These are phyloP conservation scores for Drosophila bifasciata DNA, from an alignment of 1,140 invertebrate genomes.

Conservation along the genomic window DNA sequence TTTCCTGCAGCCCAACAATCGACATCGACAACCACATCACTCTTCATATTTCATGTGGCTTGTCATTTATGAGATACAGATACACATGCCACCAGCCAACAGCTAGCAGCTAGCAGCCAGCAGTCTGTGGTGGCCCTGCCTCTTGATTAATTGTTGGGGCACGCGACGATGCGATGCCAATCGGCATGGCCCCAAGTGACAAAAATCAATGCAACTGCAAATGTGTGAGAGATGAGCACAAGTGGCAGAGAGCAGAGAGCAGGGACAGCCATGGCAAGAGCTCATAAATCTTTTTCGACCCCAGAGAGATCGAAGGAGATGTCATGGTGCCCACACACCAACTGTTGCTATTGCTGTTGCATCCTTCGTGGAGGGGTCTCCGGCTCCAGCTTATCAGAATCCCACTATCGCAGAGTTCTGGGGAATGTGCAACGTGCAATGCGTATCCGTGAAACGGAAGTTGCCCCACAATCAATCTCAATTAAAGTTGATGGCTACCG, in stretches of 20 bases:
- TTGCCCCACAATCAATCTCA: constrained; percentile 72
- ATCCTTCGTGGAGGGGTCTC: not conserved
- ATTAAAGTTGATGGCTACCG: constrained; percentile 70
- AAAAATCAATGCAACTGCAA: constrained; percentile 74
- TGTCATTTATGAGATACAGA: constrained; percentile 48
- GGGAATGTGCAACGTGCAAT: constrained; percentile 57
- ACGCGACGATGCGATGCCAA: constrained; percentile 69
- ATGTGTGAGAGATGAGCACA: constrained; percentile 65
- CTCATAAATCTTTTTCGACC: constrained; percentile 64
- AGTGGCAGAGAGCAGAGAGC: constrained; percentile 26
- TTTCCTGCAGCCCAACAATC: constrained; percentile 29
- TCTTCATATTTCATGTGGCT: constrained; percentile 53
- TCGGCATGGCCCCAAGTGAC: constrained; percentile 60
- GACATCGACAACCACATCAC: constrained; percentile 22
- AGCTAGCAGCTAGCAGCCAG: too few species aligned
- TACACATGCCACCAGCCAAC: constrained; percentile 3
- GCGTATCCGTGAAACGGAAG: constrained; percentile 57
- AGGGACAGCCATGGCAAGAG: constrained; percentile 27
- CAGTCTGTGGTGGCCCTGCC: not conserved
- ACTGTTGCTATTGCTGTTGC: not conserved
- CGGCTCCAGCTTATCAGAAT: constrained; percentile 42
- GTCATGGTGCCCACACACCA: constrained; percentile 66
- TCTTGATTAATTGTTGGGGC: constrained; percentile 64
- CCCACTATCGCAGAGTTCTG: constrained; percentile 64
- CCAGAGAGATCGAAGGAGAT: constrained; percentile 29